Evolutionary conservation across 1,140 invertebrate genomes (phyloP).

Genomic region (Eulimnadia texana): DNA sequence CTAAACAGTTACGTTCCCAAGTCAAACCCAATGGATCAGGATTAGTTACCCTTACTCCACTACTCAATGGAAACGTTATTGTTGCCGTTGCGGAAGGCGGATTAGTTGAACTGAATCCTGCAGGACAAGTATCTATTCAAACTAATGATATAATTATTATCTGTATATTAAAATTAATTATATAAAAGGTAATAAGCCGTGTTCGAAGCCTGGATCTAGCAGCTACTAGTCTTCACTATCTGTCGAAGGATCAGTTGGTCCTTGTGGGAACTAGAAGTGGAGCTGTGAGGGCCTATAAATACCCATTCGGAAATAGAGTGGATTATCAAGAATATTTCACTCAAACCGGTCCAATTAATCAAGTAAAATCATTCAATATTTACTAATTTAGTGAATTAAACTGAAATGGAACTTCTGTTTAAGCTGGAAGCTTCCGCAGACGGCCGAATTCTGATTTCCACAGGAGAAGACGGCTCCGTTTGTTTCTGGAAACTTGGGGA

Average conservation of each 20-base stretch:
- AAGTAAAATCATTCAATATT: neutral
- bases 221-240: neutral
- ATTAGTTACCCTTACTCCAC: neutral
- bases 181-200: neutral
- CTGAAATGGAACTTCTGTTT: neutral
- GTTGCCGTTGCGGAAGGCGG: neutral
- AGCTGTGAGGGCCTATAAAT: conserved; percentile 7
- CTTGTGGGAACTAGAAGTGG: conserved; percentile 10
- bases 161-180: neutral
- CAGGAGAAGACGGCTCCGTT: conserved; percentile 3
- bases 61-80: neutral
- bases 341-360: conserved; percentile 6
- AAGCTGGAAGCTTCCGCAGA: neutral
- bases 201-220: neutral
- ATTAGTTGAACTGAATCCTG: neutral
- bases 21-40: neutral
- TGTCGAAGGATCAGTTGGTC: conserved; percentile 1
- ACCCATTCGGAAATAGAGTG: conserved; percentile 6
- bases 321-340: conserved; percentile 16
- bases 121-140: neutral
- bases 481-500: conserved; percentile 8
- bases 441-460: conserved; percentile 1
- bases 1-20: neutral
- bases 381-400: too few species aligned
- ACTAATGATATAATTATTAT: too few species aligned